Conservation (phyloP, 2,797 vertebrate species). For the Coilia nasus region DNA sequence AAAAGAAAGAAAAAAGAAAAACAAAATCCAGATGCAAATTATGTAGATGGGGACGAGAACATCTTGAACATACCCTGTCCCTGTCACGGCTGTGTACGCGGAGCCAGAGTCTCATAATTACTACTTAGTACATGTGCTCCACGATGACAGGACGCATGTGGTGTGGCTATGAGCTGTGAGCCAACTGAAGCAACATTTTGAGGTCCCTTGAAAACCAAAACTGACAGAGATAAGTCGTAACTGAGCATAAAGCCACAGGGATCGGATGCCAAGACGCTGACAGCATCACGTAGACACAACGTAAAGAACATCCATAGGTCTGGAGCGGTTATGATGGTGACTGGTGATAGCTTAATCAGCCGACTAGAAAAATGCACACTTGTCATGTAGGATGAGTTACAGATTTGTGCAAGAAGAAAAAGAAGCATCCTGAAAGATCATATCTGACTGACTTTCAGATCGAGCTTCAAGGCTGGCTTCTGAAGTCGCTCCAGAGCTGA, state of each 20-base stretch:
- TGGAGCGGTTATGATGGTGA: neutral
- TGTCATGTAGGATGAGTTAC: neutral
- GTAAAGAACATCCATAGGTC: constrained; percentile 4
- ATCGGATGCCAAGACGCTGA: neutral
- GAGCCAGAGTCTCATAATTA: neutral
- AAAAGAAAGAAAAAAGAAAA: neutral
- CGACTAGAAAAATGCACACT: neutral
- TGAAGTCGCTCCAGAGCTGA: neutral
- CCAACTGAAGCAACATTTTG: constrained; percentile 9
- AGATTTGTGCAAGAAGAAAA: too few relatives aligned
- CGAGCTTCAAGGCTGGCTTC: neutral
- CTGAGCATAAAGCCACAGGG: neutral
- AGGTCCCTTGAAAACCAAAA: neutral
- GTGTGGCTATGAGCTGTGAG: neutral
- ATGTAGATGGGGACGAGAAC: neutral
- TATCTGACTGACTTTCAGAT: too few relatives aligned
- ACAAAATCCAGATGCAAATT: neutral
- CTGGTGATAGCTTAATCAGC: neutral
- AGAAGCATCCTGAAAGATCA: too few relatives aligned
- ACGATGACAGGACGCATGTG: neutral
- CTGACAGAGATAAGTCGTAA: constrained; percentile 12
- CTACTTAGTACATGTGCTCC: neutral
- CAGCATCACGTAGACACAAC: neutral
- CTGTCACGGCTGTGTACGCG: neutral
- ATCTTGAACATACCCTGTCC: neutral